Evolutionary conservation across 2,888 invertebrate genomes (phyloP).

Genomic region (Hirtodrosophila duncani): DNA sequence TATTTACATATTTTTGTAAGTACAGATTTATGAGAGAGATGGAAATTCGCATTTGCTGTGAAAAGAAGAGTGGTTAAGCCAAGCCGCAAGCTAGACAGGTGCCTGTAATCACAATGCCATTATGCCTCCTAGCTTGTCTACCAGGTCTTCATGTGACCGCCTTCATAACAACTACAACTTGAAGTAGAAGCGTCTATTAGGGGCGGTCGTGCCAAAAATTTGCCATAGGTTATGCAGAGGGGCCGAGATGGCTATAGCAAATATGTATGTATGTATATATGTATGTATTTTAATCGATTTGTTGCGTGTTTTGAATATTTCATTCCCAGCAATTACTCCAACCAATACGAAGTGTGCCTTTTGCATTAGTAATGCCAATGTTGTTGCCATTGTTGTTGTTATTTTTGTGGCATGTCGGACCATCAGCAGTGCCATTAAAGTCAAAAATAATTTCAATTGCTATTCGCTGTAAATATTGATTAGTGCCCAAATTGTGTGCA

Average conservation of each 20-base stretch:
- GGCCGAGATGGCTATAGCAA: slow-evolving; percentile 22
- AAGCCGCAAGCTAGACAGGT: no score
- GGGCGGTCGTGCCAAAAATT: slow-evolving; percentile 31
- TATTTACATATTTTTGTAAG: no score
- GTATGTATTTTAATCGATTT: slow-evolving; percentile 70
- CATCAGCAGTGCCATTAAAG: slow-evolving; percentile 38
- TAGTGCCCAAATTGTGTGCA: slow-evolving; percentile 37
- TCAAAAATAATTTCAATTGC: slow-evolving; percentile 53
- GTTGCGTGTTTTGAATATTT: slow-evolving; percentile 61
- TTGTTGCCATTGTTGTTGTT: slow-evolving; percentile 10
- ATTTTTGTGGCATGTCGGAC: slow-evolving; percentile 28
- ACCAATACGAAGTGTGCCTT: slow-evolving; percentile 4
- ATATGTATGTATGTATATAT: slow-evolving; percentile 41
- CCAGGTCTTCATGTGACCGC: no score
- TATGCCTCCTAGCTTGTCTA: no score
- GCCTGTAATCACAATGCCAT: no score
- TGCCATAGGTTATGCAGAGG: background rate
- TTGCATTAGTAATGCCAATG: slow-evolving; percentile 1
- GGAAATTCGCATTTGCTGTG: no score
- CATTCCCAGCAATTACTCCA: slow-evolving; percentile 44
- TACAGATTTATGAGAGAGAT: no score
- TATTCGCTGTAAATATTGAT: slow-evolving; percentile 51
- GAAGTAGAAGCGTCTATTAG: no score
- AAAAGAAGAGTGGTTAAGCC: no score
- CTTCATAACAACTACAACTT: no score